Conservation (phyloP, 2,113 vertebrate genomes). For the Kryptolebias marmoratus region DNA sequence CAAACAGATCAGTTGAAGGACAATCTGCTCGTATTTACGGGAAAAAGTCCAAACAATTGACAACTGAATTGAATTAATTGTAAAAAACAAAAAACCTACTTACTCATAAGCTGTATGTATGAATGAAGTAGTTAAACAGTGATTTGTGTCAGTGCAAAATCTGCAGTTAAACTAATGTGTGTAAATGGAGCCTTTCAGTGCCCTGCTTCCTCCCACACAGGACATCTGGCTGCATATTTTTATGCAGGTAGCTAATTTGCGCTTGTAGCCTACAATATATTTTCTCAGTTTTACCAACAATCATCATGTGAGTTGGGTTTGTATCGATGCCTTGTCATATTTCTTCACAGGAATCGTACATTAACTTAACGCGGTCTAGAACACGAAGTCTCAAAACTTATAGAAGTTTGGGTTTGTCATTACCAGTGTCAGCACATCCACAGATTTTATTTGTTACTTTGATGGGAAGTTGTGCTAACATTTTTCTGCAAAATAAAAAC, state of each 20-base stretch:
- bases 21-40: conserved; percentile 45
- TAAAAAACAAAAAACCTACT: conserved; percentile 69
- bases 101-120: conserved; percentile 67
- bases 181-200: conserved; percentile 80
- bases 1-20: conserved; percentile 60
- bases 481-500: neutral
- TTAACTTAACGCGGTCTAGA: neutral
- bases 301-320: conserved; percentile 24
- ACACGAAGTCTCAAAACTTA: neutral
- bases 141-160: conserved; percentile 74
- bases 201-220: conserved; percentile 73
- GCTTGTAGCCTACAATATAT: conserved; percentile 25
- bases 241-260: conserved; percentile 65
- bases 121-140: conserved; percentile 76
- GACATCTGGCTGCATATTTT: conserved; percentile 59
- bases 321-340: conserved; percentile 18
- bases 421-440: neutral
- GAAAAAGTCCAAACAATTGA: conserved; percentile 59
- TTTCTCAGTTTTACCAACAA: conserved; percentile 31
- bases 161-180: conserved; percentile 79
- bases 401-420: neutral
- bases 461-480: too few species aligned
- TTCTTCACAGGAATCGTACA: conserved; percentile 1
- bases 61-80: conserved; percentile 69
- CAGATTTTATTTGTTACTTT: conserved; percentile 9